phyloP scores from a whole-genome alignment of 2,113 vertebrate genomes.

The Lates calcarifer region DNA sequence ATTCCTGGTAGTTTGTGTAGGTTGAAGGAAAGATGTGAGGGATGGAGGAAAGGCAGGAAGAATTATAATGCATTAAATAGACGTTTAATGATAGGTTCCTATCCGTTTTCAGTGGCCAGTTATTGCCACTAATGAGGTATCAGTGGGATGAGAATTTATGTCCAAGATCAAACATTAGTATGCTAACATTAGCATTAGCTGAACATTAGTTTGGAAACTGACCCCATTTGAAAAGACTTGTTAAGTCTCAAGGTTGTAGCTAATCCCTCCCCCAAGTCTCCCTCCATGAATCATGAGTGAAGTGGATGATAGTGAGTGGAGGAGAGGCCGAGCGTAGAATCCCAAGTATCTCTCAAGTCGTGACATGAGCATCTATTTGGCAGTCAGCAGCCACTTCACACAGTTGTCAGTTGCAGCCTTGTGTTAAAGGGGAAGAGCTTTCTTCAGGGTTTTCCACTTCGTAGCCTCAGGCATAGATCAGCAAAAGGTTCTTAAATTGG shows the following conservation, averaged over 20 bases:
- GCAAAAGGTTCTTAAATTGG: constrained; percentile 43
- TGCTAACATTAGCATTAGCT: constrained; percentile 31
- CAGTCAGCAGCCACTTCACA: constrained; percentile 51
- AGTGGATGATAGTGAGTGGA: constrained; percentile 32
- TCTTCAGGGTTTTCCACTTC: constrained; percentile 41
- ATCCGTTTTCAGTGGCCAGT: background rate
- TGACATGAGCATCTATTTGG: constrained; percentile 47
- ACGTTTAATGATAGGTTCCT: constrained; percentile 9
- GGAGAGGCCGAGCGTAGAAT: constrained; percentile 41
- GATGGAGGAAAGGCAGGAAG: background rate
- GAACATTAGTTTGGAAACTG: constrained; percentile 37
- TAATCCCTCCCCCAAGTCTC: constrained; percentile 39
- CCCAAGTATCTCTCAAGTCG: constrained; percentile 48
- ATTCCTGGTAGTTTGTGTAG: background rate
- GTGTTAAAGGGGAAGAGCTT: constrained; percentile 9
- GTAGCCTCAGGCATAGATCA: constrained; percentile 40
- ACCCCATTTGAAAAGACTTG: constrained; percentile 39
- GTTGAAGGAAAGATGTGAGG: background rate
- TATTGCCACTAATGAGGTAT: constrained; percentile 27
- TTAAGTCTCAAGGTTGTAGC: constrained; percentile 51
- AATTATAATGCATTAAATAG: background rate
- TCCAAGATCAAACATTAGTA: constrained; percentile 27
- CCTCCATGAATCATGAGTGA: constrained; percentile 33
- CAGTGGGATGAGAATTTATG: constrained; percentile 6
- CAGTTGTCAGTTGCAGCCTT: constrained; percentile 44